Evolutionary conservation across 2,888 invertebrate genomes (phyloP), one percentile per base, ranked within the genome.

Genomic region (Lasioglossum calceatum): DNA sequence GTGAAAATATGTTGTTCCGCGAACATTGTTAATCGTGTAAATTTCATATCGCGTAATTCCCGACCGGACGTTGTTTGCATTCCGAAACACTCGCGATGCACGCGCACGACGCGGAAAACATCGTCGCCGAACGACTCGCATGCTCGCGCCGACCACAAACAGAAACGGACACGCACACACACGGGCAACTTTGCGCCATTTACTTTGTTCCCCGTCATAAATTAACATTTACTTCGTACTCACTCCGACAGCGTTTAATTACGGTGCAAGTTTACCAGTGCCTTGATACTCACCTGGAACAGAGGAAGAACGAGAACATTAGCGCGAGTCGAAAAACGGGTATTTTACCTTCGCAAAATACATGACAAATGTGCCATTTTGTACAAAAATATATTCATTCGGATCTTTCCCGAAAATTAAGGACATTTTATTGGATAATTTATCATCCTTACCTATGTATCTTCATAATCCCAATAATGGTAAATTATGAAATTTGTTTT

Each of bases 241-340:
- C 83, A 83, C 84, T 71, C 77, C 3, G 39, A 19, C 54, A 47
- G 19, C 32, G 67, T 73, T 78, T 50, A 74, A 74, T 71, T 77
- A 75, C 70, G 47, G 67, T 7, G 47, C 19, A 27, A 27, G 23
- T 27, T 39, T 36, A 16, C 4, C 44, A 27, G 19, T 3, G 67
- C 36, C 23, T n/a, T 12, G 19, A 61, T 70, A 84, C 84, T 84
- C 84, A 84, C 84, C 84, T 84, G 83, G 50, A 84, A 84, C 78
- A 78, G 1, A 74, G 32, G 10, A 23, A 71, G 39, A 71, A 23
- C 54, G 47, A 5, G 23, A 4, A 42, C 39, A 36, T 73, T 74
- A 70, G 36, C 16, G 23, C 7, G 36, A 23, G 16, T 39, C 2
- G 0, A 4, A 58, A n/a, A 58, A n/a, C 54, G 3, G 3, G 8